These are phyloP conservation scores for Podargus strigoides DNA, from an alignment of 2,797 vertebrate genomes.

Conservation along the genomic window DNA sequence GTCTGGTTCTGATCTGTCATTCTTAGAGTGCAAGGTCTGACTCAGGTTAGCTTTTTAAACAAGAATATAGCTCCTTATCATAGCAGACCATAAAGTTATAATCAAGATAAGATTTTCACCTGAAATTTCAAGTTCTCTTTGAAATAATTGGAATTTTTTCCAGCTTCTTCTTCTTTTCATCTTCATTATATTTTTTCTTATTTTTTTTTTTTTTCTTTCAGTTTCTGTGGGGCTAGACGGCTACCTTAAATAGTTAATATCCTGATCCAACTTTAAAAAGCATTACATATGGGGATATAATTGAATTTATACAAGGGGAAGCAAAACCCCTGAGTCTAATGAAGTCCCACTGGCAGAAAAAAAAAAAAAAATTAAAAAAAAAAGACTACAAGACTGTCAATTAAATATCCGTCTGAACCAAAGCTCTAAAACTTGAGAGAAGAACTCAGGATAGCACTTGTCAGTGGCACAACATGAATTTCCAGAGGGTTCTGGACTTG, in stretches of 20 bases:
- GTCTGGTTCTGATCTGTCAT: neutral
- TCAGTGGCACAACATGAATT: neutral
- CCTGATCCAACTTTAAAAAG: neutral
- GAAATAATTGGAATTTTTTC: neutral
- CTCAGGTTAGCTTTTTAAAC: neutral
- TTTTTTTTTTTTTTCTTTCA: neutral
- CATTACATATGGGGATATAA: neutral
- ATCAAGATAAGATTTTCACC: neutral
- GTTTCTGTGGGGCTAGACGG: neutral
- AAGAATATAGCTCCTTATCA: neutral
- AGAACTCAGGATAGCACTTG: neutral
- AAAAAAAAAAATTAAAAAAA: neutral
- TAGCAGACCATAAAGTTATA: neutral
- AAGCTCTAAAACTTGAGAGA: neutral
- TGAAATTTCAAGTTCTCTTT: neutral
- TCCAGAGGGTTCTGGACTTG: neutral
- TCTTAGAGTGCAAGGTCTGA: neutral
- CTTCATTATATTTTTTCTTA: neutral
- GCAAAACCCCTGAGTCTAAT: rapidly evolving
- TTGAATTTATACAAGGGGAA: neutral
- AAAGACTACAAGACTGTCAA: neutral
- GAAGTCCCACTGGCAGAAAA: rapidly evolving
- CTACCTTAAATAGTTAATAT: neutral
- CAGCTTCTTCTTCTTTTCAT: neutral
- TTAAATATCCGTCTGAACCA: neutral